Evolutionary conservation across 2,888 invertebrate genomes (phyloP).

Genomic region (Axea sp.): DNA sequence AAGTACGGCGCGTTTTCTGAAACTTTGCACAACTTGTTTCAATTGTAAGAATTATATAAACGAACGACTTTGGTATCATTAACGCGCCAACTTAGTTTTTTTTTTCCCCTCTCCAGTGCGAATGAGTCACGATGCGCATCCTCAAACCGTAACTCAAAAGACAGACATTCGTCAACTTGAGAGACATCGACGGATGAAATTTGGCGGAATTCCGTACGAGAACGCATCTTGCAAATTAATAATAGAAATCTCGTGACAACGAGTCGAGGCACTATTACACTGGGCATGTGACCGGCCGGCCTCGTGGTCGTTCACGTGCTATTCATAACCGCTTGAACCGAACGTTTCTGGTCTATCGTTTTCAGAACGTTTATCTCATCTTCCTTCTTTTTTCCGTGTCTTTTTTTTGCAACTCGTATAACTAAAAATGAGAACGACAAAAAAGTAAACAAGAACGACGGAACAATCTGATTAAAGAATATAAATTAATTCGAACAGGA

Average conservation of each 20-base stretch:
- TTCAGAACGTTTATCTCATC: no score
- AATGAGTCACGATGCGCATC: slow-evolving; percentile 1
- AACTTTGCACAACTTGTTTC: slow-evolving; percentile 2
- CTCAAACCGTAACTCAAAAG: slow-evolving; percentile 1
- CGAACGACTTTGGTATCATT: not conserved
- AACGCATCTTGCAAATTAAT: slow-evolving; percentile 57
- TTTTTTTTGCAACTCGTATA: no score
- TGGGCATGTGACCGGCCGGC: slow-evolving; percentile 70
- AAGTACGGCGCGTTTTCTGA: no score
- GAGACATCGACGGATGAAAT: slow-evolving; percentile 32
- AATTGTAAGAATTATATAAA: slow-evolving; percentile 6
- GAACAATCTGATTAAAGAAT: no score
- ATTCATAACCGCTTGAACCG: slow-evolving; percentile 70
- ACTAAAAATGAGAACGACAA: no score
- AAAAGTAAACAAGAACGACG: no score
- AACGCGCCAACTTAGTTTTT: not conserved
- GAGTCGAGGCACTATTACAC: slow-evolving; percentile 53
- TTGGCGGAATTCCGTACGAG: slow-evolving; percentile 21
- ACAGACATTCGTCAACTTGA: slow-evolving; percentile 7
- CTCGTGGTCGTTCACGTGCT: slow-evolving; percentile 77
- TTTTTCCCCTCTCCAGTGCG: not conserved
- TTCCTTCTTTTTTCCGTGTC: no score
- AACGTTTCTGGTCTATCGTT: slow-evolving; percentile 12
- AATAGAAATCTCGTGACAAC: slow-evolving; percentile 71
- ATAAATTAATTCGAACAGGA: no score